A percentile compares a stretch with the other conserved stretches of the same genome.
Conservation (phyloP, 2,797 vertebrate species). For the Neostethus bicornis region DNA sequence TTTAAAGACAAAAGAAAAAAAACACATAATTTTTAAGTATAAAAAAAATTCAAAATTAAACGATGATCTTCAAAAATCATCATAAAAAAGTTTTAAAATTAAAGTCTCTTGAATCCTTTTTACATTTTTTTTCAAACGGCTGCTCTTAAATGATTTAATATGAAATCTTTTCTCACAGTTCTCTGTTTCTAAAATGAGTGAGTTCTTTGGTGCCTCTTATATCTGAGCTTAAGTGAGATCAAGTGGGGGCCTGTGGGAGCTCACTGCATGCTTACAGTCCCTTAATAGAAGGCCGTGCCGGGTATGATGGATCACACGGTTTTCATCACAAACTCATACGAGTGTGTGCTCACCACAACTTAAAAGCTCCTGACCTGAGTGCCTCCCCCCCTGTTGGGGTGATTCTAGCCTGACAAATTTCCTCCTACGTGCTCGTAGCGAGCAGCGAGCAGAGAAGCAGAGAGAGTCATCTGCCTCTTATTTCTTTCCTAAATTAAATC, state of each 20-base stretch:
- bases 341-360: constrained; percentile 84
- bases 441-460: constrained; percentile 49
- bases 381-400: constrained; percentile 83
- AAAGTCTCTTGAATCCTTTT: too few relatives aligned
- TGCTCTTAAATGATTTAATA: constrained; percentile 58
- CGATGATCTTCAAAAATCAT: too few relatives aligned
- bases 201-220: constrained; percentile 62
- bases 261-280: constrained; percentile 82
- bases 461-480: constrained; percentile 71
- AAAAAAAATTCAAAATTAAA: too few relatives aligned
- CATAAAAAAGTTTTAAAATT: too few relatives aligned
- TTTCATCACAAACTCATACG: constrained; percentile 91
- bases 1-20: too few relatives aligned
- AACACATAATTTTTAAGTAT: too few relatives aligned
- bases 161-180: constrained; percentile 51
- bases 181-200: constrained; percentile 65
- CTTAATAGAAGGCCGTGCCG: constrained; percentile 59
- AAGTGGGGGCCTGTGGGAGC: constrained; percentile 89
- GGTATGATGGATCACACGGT: constrained; percentile 90
- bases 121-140: too few relatives aligned
- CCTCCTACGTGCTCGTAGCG: constrained; percentile 77
- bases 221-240: constrained; percentile 83
- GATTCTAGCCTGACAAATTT: constrained; percentile 96
- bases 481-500: constrained; percentile 64
- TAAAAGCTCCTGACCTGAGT: constrained; percentile 87